phyloP scores from a whole-genome alignment of 2,888 invertebrate genomes.

The Byasa hedistus region DNA sequence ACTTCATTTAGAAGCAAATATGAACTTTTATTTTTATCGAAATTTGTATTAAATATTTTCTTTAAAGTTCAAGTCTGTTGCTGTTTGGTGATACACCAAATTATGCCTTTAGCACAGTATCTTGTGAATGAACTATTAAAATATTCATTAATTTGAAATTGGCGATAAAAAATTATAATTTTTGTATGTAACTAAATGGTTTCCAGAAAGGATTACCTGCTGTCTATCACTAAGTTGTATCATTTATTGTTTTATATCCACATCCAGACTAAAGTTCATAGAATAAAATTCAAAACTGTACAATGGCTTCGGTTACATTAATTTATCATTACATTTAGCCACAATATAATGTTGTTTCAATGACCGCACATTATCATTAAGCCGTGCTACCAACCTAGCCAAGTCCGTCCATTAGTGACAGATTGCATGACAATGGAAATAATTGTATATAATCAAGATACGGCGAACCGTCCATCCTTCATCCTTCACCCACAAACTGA shows the following conservation, averaged over 20 bases:
- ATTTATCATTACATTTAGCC: background rate
- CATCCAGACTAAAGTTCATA: background rate
- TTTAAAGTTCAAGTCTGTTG: too few relatives aligned
- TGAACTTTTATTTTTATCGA: background rate
- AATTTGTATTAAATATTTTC: background rate
- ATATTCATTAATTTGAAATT: background rate
- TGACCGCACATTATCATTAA: conserved; percentile 23
- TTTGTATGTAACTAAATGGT: background rate
- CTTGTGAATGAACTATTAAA: background rate
- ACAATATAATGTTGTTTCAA: conserved; percentile 27
- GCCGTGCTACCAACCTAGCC: conserved; percentile 10
- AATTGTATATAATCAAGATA: conserved; percentile 52
- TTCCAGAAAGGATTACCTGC: too few relatives aligned
- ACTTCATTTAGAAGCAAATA: background rate
- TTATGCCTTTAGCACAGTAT: background rate
- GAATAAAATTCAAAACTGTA: background rate
- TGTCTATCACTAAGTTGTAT: background rate
- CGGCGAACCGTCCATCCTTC: conserved; percentile 45
- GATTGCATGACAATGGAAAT: conserved; percentile 59
- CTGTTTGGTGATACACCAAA: too few relatives aligned
- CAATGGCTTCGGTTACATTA: background rate
- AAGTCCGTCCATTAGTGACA: conserved; percentile 42
- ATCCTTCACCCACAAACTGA: conserved; percentile 56
- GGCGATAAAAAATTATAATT: background rate
- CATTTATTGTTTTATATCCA: background rate